A percentile compares a stretch with the other conserved stretches of the same genome.
Evolutionary conservation across 2,797 vertebrate species (phyloP).

Genomic region (Gobionotothen gibberifrons): DNA sequence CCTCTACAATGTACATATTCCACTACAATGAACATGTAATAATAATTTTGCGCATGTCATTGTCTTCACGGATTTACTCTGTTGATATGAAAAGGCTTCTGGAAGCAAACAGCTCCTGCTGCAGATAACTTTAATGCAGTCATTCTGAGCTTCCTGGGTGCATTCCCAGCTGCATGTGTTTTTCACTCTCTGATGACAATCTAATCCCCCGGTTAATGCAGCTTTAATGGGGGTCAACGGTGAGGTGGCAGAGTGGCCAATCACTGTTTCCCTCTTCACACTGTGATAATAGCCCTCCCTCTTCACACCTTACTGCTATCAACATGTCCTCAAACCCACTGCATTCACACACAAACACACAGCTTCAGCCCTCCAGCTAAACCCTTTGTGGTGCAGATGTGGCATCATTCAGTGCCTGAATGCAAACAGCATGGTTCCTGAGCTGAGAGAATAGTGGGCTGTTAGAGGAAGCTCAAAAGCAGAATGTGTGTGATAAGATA

Average conservation of each 20-base stretch:
- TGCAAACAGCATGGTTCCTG: not conserved
- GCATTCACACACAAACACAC: slow-evolving; percentile 29
- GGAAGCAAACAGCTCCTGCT: not conserved
- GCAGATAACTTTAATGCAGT: not conserved
- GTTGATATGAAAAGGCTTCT: not conserved
- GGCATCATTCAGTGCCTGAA: not conserved
- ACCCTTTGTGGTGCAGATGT: slow-evolving; percentile 20
- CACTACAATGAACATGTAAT: not conserved
- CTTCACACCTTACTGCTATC: slow-evolving; percentile 56
- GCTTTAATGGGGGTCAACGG: slow-evolving; percentile 58
- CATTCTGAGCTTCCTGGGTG: not conserved
- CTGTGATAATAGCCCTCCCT: slow-evolving; percentile 46
- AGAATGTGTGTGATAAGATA: not conserved
- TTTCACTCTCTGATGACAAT: slow-evolving; percentile 14
- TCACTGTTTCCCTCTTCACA: slow-evolving; percentile 48
- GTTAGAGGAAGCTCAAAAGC: not conserved
- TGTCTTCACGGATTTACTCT: not conserved
- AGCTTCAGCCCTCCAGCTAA: not conserved
- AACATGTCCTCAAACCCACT: not conserved
- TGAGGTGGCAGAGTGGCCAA: slow-evolving; percentile 33
- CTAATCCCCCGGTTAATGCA: slow-evolving; percentile 50
- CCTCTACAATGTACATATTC: not conserved
- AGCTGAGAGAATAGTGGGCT: not conserved
- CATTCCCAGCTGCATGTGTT: slow-evolving; percentile 29
- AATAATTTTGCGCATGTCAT: not conserved